Evolutionary conservation across 2,113 vertebrate genomes (phyloP).

Genomic region (Noctilio leporinus): DNA sequence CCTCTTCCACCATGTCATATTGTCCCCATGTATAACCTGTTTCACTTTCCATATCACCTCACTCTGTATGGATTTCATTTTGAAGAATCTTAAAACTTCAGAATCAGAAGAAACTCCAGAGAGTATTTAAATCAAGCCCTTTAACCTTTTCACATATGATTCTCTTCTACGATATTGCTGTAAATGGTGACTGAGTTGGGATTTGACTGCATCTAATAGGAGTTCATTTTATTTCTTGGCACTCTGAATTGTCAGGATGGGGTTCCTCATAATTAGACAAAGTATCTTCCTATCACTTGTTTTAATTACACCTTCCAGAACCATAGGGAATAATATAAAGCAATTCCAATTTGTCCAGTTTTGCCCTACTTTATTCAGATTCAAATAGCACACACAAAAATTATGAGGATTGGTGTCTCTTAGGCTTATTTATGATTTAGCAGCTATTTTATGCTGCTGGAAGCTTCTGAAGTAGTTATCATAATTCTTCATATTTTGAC

Average conservation of each 20-base stretch:
- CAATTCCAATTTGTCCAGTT: not conserved
- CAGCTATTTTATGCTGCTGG: not conserved
- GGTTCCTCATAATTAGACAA: not conserved
- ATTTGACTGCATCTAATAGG: not conserved
- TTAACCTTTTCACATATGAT: not conserved
- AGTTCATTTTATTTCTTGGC: not conserved
- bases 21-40: not conserved
- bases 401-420: not conserved
- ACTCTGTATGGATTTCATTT: not conserved
- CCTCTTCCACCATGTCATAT: not conserved
- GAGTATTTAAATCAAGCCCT: not conserved
- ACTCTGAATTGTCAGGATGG: not conserved
- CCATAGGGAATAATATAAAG: not conserved
- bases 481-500: not conserved
- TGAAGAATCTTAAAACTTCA: not conserved
- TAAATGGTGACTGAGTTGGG: not conserved
- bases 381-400: not conserved
- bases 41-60: not conserved
- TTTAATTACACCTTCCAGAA: not conserved
- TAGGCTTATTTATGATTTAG: not conserved
- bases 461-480: not conserved
- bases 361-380: not conserved
- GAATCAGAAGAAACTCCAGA: not conserved
- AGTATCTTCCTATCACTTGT: not conserved
- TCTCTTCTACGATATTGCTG: not conserved